Evolutionary conservation across 1,140 invertebrate genomes (phyloP).

Genomic region (Musca vetustissima): DNA sequence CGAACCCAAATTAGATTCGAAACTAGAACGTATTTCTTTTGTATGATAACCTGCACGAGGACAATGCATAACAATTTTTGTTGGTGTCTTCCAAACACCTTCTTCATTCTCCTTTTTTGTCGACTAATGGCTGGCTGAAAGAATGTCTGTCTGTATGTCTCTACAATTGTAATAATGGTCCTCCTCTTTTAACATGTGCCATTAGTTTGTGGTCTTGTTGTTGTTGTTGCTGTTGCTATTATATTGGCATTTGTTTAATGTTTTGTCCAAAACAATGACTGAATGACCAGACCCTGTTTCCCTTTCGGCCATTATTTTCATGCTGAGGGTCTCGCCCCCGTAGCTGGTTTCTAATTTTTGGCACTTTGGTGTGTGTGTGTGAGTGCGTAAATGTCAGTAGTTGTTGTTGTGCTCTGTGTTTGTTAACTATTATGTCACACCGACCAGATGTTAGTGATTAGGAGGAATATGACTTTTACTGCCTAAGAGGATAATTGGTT

Average conservation of each 20-base stretch:
- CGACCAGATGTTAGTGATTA: conserved; percentile 17
- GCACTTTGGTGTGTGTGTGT: background rate
- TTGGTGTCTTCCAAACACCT: conserved; percentile 4
- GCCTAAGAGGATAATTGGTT: conserved; percentile 14
- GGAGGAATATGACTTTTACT: conserved; percentile 3
- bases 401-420: background rate
- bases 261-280: too few species aligned
- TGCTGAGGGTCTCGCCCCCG: conserved; percentile 6
- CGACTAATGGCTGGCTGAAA: too few species aligned
- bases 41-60: background rate
- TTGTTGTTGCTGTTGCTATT: background rate
- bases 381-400: background rate
- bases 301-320: background rate
- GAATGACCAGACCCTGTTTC: conserved; percentile 6
- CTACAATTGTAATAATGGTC: background rate
- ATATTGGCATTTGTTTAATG: too few species aligned
- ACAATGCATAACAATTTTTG: conserved; percentile 1
- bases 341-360: conserved; percentile 5
- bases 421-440: conserved; percentile 5
- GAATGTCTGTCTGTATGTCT: too few species aligned
- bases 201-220: conserved; percentile 8
- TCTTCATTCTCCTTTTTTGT: background rate
- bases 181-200: conserved; percentile 9
- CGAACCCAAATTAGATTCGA: background rate
- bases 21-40: conserved; percentile 1